Conservation (phyloP, 1,140 invertebrate genomes). For the Dinothrombium tinctorium region DNA sequence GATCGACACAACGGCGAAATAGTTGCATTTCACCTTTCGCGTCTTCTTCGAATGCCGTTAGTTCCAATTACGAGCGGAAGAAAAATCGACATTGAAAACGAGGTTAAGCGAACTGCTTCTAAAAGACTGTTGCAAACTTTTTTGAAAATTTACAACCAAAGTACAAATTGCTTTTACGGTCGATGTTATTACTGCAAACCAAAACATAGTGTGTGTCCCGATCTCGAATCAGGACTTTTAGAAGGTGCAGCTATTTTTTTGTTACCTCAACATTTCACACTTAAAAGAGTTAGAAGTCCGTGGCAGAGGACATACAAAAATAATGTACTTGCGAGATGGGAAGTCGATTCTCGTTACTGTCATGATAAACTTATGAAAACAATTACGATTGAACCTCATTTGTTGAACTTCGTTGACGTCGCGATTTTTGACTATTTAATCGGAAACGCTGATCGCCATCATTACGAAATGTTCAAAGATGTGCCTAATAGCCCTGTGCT, state of each 20-base stretch:
- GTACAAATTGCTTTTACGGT: slow-evolving; percentile 55
- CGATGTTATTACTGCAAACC: slow-evolving; percentile 64
- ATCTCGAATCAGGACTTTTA: slow-evolving; percentile 27
- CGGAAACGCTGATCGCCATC: slow-evolving; percentile 81
- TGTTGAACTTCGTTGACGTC: slow-evolving; percentile 64
- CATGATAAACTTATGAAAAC: slow-evolving; percentile 28
- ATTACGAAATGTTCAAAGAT: slow-evolving; percentile 23
- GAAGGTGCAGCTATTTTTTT: slow-evolving; percentile 66
- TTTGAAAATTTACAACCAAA: slow-evolving; percentile 11
- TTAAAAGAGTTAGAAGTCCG: slow-evolving; percentile 43
- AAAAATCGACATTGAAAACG: slow-evolving; percentile 42
- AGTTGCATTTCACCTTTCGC: slow-evolving; percentile 22
- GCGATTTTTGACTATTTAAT: slow-evolving; percentile 78
- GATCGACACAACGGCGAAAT: slow-evolving; percentile 84
- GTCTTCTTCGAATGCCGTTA: slow-evolving; percentile 46
- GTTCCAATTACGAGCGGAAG: slow-evolving; percentile 52
- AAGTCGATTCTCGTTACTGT: slow-evolving; percentile 51
- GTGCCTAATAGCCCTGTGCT: slow-evolving; percentile 42
- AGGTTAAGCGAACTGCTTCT: slow-evolving; percentile 40
- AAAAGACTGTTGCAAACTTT: slow-evolving; percentile 21
- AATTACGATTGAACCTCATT: slow-evolving; percentile 25
- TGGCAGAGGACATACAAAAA: slow-evolving; percentile 67
- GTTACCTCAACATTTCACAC: slow-evolving; percentile 39
- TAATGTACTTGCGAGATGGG: slow-evolving; percentile 49
- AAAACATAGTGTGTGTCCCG: slow-evolving; percentile 53